phyloP scores from a whole-genome alignment of 2,797 vertebrate species.

The Spinus pinus region DNA sequence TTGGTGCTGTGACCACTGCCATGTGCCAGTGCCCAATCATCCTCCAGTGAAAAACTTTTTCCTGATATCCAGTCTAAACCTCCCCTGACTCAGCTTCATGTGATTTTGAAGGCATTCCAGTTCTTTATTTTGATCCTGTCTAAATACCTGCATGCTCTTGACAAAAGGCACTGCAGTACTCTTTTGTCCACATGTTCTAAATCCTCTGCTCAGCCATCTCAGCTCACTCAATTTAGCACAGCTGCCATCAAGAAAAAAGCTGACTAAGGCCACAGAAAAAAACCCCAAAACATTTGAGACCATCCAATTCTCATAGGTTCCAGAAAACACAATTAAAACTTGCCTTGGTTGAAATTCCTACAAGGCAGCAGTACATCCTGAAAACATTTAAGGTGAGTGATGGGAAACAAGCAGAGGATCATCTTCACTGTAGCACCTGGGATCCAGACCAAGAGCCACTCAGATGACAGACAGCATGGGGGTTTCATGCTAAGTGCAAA shows the following conservation, averaged over 20 bases:
- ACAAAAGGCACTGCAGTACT: not conserved
- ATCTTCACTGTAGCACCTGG: not conserved
- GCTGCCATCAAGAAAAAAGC: not conserved
- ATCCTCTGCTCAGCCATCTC: not conserved
- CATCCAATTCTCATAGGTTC: not conserved
- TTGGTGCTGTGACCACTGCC: not conserved
- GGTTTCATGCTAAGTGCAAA: not conserved
- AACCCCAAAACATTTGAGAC: not conserved
- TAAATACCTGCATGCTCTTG: not conserved
- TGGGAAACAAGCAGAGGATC: not conserved
- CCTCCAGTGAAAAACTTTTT: not conserved
- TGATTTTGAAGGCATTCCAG: not conserved
- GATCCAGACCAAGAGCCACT: not conserved
- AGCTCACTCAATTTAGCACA: not conserved
- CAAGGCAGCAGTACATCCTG: not conserved
- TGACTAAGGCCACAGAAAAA: not conserved
- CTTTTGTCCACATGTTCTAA: not conserved
- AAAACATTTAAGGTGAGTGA: not conserved
- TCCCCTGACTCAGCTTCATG: not conserved
- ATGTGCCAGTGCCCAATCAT: not conserved
- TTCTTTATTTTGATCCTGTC: not conserved
- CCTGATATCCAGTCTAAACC: not conserved
- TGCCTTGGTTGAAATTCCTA: not conserved
- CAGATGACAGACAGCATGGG: not conserved
- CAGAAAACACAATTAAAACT: not conserved